These are phyloP conservation scores for Callipepla californica DNA, from an alignment of 2,113 vertebrate genomes.

Conservation along the genomic window DNA sequence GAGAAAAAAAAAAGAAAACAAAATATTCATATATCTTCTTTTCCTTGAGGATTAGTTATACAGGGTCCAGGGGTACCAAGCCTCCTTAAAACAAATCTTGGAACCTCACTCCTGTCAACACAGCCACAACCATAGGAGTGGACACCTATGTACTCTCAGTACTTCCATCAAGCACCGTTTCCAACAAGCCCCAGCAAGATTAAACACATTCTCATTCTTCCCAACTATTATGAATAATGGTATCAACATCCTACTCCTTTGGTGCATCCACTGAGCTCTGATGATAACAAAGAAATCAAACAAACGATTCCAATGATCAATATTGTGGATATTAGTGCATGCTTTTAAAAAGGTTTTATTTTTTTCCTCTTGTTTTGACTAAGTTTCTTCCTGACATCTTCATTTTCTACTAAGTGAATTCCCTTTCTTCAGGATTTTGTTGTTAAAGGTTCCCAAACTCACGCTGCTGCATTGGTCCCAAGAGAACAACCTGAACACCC, in stretches of 20 bases:
- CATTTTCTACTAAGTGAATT: not conserved
- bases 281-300: slow-evolving; percentile 34
- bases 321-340: not conserved
- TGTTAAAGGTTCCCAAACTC: not conserved
- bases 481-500: not conserved
- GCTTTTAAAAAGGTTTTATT: not conserved
- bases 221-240: slow-evolving; percentile 31
- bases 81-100: fast-evolving
- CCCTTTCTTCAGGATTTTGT: not conserved
- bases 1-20: not conserved
- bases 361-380: not conserved
- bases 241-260: not conserved
- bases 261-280: not conserved
- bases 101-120: not conserved
- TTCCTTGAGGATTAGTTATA: not conserved
- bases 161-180: not conserved
- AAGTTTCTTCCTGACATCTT: not conserved
- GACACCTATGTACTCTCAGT: not conserved
- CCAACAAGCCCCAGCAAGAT: slow-evolving; percentile 15
- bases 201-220: slow-evolving; percentile 34
- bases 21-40: not conserved
- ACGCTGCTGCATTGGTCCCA: not conserved
- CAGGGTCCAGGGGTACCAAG: not conserved
- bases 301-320: not conserved
- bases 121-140: not conserved